A percentile compares a stretch with the other conserved stretches of the same genome.
Evolutionary conservation across 2,113 vertebrate genomes (phyloP).

Genomic region (Grammomys surdaster): DNA sequence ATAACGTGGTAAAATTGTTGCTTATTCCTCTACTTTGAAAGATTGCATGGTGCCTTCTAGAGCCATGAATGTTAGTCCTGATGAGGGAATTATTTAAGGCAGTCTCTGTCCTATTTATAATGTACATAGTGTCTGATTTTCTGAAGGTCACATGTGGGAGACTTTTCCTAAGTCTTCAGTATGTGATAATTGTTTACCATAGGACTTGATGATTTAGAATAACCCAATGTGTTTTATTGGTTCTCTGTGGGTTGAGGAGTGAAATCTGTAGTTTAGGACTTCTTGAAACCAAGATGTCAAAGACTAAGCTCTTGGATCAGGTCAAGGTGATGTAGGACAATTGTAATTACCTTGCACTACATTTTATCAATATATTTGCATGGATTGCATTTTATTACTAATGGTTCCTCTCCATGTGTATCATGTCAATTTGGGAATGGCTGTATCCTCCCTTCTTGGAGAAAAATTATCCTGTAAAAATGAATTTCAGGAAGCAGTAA

Average conservation of each 20-base stretch:
- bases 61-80: too few relatives aligned
- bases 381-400: background rate
- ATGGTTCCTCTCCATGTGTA: background rate
- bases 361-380: background rate
- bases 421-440: background rate
- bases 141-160: background rate
- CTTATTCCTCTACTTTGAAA: background rate
- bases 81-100: background rate
- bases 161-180: background rate
- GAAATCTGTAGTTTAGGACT: background rate
- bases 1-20: background rate
- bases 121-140: background rate
- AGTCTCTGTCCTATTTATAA: background rate
- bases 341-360: background rate
- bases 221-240: background rate
- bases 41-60: too few relatives aligned
- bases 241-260: rapidly evolving
- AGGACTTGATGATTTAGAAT: background rate
- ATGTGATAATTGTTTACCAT: background rate
- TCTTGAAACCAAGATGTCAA: background rate
- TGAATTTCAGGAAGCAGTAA: constrained; percentile 26
- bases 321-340: background rate
- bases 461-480: background rate
- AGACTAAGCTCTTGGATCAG: background rate
- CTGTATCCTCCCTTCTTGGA: background rate